A percentile compares a stretch with the other conserved stretches of the same genome.
Conservation (phyloP, 2,113 vertebrate species). For the Okapia johnstoni region DNA sequence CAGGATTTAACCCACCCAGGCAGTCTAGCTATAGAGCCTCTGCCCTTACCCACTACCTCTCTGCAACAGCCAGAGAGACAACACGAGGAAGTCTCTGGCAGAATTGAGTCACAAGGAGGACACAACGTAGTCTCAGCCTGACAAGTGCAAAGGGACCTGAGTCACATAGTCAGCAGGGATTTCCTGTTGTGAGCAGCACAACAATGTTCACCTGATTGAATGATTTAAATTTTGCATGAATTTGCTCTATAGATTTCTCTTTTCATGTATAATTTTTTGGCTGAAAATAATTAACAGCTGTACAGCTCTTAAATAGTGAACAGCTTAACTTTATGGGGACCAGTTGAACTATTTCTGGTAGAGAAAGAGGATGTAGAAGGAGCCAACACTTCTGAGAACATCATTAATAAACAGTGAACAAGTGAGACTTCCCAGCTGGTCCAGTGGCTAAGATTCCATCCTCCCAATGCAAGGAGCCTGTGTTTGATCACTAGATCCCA, state of each 20-base stretch:
- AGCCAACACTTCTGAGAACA: neutral
- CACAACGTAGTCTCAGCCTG: neutral
- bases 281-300: constrained; percentile 9
- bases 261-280: neutral
- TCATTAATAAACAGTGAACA: neutral
- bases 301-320: neutral
- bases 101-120: neutral
- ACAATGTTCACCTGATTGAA: neutral
- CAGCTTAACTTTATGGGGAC: neutral
- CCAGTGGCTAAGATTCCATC: neutral
- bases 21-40: neutral
- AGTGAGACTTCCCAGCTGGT: neutral
- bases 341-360: neutral
- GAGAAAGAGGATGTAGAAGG: neutral
- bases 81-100: neutral
- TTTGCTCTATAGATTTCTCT: neutral
- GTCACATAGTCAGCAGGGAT: fast-evolving
- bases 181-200: neutral
- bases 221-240: neutral
- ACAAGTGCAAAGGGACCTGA: neutral
- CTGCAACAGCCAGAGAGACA: neutral
- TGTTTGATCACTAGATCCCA: neutral
- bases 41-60: neutral
- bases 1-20: neutral
- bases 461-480: neutral